These are phyloP conservation scores for Acromyrmex heyeri DNA, from an alignment of 1,140 invertebrate species.

Conservation along the genomic window DNA sequence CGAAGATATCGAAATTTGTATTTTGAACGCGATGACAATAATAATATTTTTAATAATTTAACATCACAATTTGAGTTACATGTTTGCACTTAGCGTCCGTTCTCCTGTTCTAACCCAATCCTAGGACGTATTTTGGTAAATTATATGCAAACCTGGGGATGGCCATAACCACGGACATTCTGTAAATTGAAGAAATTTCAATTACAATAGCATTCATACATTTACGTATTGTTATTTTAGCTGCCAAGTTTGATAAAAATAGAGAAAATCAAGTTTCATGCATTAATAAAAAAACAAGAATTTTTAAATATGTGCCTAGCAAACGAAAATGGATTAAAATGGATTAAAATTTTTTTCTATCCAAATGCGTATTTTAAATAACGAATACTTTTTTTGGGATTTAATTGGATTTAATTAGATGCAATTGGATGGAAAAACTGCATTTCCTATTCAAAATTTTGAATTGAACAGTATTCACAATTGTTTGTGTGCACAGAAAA, in stretches of 20 bases:
- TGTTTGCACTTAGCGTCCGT: slow-evolving; percentile 29
- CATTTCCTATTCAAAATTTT: no score
- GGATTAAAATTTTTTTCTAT: no score
- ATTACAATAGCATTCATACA: neutral
- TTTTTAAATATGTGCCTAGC: no score
- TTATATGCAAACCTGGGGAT: slow-evolving; percentile 92
- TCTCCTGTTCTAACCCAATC: slow-evolving; percentile 87
- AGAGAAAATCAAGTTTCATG: neutral
- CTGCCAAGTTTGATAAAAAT: neutral
- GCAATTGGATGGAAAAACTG: no score
- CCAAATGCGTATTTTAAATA: no score
- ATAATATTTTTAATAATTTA: slow-evolving; percentile 48
- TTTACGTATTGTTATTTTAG: slow-evolving; percentile 3
- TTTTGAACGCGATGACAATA: neutral
- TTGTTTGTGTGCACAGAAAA: no score
- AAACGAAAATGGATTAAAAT: no score
- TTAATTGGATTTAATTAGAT: no score
- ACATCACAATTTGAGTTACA: slow-evolving; percentile 57
- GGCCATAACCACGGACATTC: slow-evolving; percentile 92
- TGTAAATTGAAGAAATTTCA: slow-evolving; percentile 83
- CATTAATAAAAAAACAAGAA: neutral
- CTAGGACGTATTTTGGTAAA: slow-evolving; percentile 92
- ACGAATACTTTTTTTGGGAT: no score
- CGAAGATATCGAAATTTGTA: neutral
- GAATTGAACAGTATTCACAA: no score